Evolutionary conservation across 1,140 invertebrate species (phyloP), one percentile per base, ranked within the genome.

Genomic region (Cydia strobilella): DNA sequence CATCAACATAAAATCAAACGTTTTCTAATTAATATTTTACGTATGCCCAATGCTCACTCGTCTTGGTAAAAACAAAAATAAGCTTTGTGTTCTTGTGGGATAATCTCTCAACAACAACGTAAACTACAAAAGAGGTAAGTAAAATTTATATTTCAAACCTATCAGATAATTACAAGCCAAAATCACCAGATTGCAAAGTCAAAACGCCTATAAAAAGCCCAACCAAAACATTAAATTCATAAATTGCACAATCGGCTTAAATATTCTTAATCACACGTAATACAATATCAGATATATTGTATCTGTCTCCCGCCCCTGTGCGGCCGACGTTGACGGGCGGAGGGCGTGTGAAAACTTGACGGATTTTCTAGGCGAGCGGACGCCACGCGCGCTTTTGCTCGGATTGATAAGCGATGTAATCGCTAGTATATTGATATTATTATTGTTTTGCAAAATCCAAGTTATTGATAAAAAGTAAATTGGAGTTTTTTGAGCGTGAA

Each of bases 301-400:
- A 13, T 18, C n/a, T 23, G 54, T 59, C 18, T 10, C 54, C 54
- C 54, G 54, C 54, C 54, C 54, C 54, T 54, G 20, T 12, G 18
- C 18, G 18, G 7, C 7, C 54, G 54, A 0, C 54, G 13, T 13
- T 18, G 51, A 15, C 15, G 51, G 15, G 0, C n/a, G 4, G 51
- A 18, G 51, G 54, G 54, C 54, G 54, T 59, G 54, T 59, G 54
- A 59, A 54, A 20, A 59, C 20, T 10, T 23, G 9, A 0, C 15
- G 54, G 54, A 59, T 59, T 59, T 59, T 59, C 18, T 59, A 59
- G 54, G 3, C 20, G 54, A 59, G 54, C 20, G 54, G n/a, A 9
- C 54, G 54, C 54, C 54, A 59, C 54, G 54, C 20, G 54, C 54
- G 54, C 12, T 59, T 6, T 59, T 20, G 54, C 54, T 59, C 20